Percentiles rank a stretch among this genome's conserved stretches.
Evolutionary conservation across 2,797 vertebrate genomes (phyloP).

Genomic region (Pangasius sanitwongsei): DNA sequence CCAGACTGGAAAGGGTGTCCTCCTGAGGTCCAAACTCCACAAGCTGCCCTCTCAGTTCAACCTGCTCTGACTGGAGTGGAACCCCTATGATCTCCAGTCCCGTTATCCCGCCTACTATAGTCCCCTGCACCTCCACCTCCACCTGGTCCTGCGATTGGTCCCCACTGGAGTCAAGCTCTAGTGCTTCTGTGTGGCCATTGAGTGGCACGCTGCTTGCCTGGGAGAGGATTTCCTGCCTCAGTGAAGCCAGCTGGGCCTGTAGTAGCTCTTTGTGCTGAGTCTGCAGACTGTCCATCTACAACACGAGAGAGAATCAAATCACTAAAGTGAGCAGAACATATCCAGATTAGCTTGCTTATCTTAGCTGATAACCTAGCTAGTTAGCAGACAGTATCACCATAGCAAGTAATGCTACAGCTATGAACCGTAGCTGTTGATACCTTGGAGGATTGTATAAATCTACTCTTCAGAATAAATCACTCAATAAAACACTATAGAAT

Average conservation of each 20-base stretch:
- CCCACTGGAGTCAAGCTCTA: conserved; percentile 40
- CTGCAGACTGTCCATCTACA: conserved; percentile 58
- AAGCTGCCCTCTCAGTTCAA: conserved; percentile 24
- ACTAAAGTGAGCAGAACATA: neutral
- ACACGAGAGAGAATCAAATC: neutral
- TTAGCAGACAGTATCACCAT: neutral
- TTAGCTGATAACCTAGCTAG: neutral
- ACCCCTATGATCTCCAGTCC: conserved; percentile 53
- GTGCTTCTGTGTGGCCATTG: conserved; percentile 48
- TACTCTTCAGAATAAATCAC: neutral
- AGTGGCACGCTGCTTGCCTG: conserved; percentile 30
- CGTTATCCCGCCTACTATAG: conserved; percentile 36
- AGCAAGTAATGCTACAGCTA: neutral
- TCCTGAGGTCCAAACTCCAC: conserved; percentile 30
- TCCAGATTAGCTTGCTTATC: neutral
- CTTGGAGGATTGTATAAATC: neutral
- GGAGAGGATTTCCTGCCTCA: conserved; percentile 53
- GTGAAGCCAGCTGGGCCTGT: conserved; percentile 55
- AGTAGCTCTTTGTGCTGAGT: conserved; percentile 55
- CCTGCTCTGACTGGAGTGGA: conserved; percentile 48
- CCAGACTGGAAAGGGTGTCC: conserved; percentile 26
- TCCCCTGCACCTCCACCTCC: conserved; percentile 31
- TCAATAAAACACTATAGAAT: neutral
- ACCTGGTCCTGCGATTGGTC: conserved; percentile 36
- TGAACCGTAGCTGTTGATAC: neutral